Percentiles rank a stretch among this genome's conserved stretches.
Conservation (phyloP, 2,113 vertebrate genomes). For the Macrotis lagotis region DNA sequence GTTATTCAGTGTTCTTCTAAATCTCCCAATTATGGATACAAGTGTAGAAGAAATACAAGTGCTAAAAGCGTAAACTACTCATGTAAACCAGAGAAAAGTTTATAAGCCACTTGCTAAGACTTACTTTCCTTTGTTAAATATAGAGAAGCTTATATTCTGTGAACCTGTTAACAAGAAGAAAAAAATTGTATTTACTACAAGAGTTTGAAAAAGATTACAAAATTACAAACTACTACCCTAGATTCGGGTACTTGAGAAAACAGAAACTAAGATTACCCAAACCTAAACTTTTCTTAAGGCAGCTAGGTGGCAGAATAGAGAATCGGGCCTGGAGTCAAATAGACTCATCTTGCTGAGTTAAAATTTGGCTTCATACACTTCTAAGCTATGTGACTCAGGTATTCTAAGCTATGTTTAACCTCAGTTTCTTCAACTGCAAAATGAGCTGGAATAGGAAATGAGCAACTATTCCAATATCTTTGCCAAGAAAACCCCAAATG, state of each 20-base stretch:
- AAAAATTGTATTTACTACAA: conserved; percentile 43
- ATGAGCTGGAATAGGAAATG: neutral
- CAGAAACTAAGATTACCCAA: neutral
- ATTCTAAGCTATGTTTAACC: too few species aligned
- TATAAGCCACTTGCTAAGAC: conserved; percentile 52
- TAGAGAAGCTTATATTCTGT: conserved; percentile 84
- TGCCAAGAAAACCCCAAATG: neutral
- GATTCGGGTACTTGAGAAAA: neutral
- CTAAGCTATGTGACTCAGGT: neutral
- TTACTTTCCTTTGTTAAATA: conserved; percentile 88
- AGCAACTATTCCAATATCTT: neutral
- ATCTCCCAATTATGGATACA: neutral
- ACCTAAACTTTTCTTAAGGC: neutral
- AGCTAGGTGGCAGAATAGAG: neutral
- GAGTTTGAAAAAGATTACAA: accelerated
- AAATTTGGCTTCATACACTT: neutral
- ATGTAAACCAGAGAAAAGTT: neutral
- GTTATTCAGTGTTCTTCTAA: neutral
- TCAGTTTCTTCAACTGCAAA: neutral
- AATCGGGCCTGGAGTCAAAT: neutral
- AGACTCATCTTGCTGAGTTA: neutral
- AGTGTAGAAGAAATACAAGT: neutral
- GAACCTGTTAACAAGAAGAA: conserved; percentile 79
- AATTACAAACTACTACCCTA: neutral
- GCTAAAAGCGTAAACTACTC: neutral